These are phyloP conservation scores for Melipona beecheii DNA, from an alignment of 2,888 invertebrate genomes.

Conservation along the genomic window DNA sequence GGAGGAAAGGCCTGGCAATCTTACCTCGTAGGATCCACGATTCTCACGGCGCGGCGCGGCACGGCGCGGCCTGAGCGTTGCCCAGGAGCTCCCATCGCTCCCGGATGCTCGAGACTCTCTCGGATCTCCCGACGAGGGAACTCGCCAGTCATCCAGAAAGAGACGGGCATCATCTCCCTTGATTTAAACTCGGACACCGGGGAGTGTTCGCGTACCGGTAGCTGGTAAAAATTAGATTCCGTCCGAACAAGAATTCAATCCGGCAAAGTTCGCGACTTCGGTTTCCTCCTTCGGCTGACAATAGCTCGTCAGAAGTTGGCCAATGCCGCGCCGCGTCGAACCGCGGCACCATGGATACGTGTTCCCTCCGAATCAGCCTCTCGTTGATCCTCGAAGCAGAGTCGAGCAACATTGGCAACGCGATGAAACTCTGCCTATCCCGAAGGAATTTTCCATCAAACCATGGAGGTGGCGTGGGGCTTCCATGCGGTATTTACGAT, in stretches of 20 bases:
- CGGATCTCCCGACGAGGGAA: neutral
- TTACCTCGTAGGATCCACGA: slow-evolving; percentile 42
- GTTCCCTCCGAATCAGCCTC: slow-evolving; percentile 45
- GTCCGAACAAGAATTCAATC: slow-evolving; percentile 70
- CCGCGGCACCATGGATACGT: slow-evolving; percentile 56
- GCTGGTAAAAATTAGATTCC: slow-evolving; percentile 72
- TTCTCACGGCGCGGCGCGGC: slow-evolving; percentile 37
- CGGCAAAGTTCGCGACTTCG: slow-evolving; percentile 50
- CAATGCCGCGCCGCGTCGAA: slow-evolving; percentile 21
- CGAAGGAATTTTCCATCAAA: slow-evolving; percentile 58
- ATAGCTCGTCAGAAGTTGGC: slow-evolving; percentile 75
- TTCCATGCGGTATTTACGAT: slow-evolving; percentile 66
- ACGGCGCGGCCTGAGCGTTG: neutral
- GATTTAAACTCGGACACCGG: slow-evolving; percentile 58
- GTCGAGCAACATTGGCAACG: slow-evolving; percentile 68
- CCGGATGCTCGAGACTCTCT: neutral
- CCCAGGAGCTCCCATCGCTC: neutral
- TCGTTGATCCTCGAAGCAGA: slow-evolving; percentile 15
- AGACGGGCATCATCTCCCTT: slow-evolving; percentile 19
- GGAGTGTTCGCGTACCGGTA: slow-evolving; percentile 7
- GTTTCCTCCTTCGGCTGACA: slow-evolving; percentile 56
- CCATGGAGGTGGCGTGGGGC: neutral
- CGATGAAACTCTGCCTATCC: slow-evolving; percentile 48
- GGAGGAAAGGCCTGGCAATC: slow-evolving; percentile 57
- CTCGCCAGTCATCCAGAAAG: neutral